These are phyloP conservation scores for Phengaris arion DNA, from an alignment of 2,888 invertebrate species.

Conservation along the genomic window DNA sequence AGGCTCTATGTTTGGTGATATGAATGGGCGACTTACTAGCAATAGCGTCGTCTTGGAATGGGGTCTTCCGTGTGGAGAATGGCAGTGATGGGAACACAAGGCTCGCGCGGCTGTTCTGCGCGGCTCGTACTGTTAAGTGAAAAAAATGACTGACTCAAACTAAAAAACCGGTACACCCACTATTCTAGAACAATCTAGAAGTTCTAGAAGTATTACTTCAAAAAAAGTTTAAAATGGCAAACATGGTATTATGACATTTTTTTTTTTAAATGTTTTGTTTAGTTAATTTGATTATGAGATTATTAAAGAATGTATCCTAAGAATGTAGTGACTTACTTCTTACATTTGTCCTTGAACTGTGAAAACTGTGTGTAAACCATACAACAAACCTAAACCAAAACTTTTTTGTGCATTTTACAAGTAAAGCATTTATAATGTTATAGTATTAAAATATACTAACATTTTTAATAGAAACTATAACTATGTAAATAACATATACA, in stretches of 20 bases:
- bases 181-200: neutral
- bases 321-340: no score
- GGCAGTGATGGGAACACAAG: constrained; percentile 87
- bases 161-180: constrained; percentile 35
- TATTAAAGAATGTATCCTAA: neutral
- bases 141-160: constrained; percentile 17
- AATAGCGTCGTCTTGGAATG: constrained; percentile 76
- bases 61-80: constrained; percentile 77
- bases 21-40: constrained; percentile 61
- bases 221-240: neutral
- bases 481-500: neutral
- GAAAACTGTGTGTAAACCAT: no score
- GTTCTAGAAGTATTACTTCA: neutral
- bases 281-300: neutral
- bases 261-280: neutral
- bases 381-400: neutral
- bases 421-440: neutral
- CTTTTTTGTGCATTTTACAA: neutral
- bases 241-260: neutral
- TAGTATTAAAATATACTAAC: neutral
- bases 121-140: constrained; percentile 67
- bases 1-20: neutral
- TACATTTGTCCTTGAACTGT: no score
- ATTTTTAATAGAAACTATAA: neutral
- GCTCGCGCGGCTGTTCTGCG: constrained; percentile 86